These are phyloP conservation scores for Eciton burchellii DNA, from an alignment of 1,140 invertebrate species.

Conservation along the genomic window DNA sequence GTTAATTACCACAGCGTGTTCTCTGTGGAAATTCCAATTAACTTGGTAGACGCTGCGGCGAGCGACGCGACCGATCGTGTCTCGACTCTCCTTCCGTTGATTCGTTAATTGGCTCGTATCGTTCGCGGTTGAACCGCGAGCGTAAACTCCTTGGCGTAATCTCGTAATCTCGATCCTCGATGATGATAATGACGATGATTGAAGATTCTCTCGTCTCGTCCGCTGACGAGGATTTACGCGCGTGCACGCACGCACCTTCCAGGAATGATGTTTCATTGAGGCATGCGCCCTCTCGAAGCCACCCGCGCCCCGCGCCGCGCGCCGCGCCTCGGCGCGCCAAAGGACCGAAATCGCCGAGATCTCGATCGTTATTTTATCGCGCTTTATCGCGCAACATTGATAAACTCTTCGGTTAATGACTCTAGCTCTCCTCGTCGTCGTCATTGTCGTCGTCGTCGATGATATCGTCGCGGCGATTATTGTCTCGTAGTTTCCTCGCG, in stretches of 20 bases:
- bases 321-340: conserved; percentile 1
- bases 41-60: no score
- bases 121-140: background rate
- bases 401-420: background rate
- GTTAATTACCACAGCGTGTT: no score
- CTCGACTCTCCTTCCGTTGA: conserved; percentile 26
- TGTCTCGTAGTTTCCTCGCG: conserved; percentile 33
- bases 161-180: no score
- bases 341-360: background rate
- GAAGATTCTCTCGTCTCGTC: no score
- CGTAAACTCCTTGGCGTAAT: no score
- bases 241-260: conserved; percentile 46
- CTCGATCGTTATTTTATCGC: background rate
- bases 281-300: conserved; percentile 50
- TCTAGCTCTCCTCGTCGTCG: conserved; percentile 13
- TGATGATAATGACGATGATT: no score
- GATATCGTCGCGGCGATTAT: conserved; percentile 10
- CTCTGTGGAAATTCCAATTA: no score
- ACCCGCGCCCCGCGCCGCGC: conserved; percentile 37
- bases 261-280: conserved; percentile 66
- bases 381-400: background rate
- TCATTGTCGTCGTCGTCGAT: conserved; percentile 8
- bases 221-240: no score
- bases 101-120: conserved; percentile 33
- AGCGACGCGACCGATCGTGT: conserved; percentile 5